Percentiles rank a stretch among this genome's conserved stretches.
Evolutionary conservation across 2,113 vertebrate genomes (phyloP).

Genomic region (Patagioenas fasciata): DNA sequence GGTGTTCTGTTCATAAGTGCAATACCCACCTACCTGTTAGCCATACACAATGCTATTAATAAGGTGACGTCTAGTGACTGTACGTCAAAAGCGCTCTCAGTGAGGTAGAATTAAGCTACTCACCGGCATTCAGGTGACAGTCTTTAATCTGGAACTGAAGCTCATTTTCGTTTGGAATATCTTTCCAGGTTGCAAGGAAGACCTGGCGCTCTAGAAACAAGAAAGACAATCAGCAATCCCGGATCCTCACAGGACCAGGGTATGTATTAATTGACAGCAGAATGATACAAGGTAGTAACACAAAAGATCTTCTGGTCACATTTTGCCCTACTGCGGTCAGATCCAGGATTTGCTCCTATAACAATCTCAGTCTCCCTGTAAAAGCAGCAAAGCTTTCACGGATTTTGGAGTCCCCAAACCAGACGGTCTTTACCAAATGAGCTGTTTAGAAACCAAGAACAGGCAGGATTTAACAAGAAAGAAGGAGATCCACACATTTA

Average conservation of each 20-base stretch:
- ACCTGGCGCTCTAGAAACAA: conserved; percentile 89
- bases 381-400: not conserved
- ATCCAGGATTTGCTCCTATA: not conserved
- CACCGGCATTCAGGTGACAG: conserved; percentile 96
- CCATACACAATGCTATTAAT: not conserved
- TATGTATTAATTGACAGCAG: not conserved
- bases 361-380: not conserved
- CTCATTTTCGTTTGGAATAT: conserved; percentile 98
- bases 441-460: not conserved
- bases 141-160: conserved; percentile 99
- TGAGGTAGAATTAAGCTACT: not conserved
- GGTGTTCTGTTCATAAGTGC: not conserved
- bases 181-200: conserved; percentile 98
- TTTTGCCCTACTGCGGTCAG: not conserved
- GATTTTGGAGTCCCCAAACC: not conserved
- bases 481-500: not conserved
- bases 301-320: not conserved
- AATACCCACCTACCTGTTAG: not conserved
- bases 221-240: not conserved
- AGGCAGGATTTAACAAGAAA: not conserved
- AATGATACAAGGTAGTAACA: not conserved
- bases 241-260: not conserved
- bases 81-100: not conserved
- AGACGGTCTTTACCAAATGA: not conserved
- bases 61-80: not conserved